These are phyloP conservation scores for Hylaeus anthracinus DNA, from an alignment of 1,140 invertebrate genomes.

Conservation along the genomic window DNA sequence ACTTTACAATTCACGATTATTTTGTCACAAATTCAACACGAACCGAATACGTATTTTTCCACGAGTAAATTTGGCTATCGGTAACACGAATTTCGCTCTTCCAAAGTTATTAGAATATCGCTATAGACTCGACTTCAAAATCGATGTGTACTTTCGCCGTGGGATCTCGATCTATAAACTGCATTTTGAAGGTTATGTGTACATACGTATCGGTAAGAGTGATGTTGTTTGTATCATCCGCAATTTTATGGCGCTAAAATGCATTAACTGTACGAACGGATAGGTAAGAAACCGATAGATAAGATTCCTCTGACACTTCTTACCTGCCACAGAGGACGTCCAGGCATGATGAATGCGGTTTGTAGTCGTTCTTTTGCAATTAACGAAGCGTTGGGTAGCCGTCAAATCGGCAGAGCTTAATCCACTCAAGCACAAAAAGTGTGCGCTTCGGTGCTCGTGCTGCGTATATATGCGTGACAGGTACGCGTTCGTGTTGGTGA, in stretches of 20 bases:
- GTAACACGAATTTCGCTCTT: no score
- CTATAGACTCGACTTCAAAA: background rate
- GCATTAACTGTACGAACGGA: no score
- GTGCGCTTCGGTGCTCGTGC: slow-evolving; percentile 64
- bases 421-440: slow-evolving; percentile 74
- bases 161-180: background rate
- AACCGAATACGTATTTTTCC: no score
- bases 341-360: slow-evolving; percentile 68
- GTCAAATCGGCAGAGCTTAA: slow-evolving; percentile 46
- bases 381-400: background rate
- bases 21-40: no score
- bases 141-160: background rate
- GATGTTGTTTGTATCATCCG: no score
- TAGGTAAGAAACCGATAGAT: background rate
- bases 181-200: background rate
- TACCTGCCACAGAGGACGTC: slow-evolving; percentile 78
- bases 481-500: slow-evolving; percentile 69
- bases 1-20: no score
- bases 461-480: slow-evolving; percentile 76
- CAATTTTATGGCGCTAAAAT: background rate
- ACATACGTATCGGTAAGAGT: background rate
- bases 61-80: no score
- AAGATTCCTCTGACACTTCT: slow-evolving; percentile 25
- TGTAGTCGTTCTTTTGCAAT: slow-evolving; percentile 39
- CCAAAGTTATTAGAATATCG: no score